Conservation (phyloP, 1,140 invertebrate species). For the Brachionus sp. region DNA sequence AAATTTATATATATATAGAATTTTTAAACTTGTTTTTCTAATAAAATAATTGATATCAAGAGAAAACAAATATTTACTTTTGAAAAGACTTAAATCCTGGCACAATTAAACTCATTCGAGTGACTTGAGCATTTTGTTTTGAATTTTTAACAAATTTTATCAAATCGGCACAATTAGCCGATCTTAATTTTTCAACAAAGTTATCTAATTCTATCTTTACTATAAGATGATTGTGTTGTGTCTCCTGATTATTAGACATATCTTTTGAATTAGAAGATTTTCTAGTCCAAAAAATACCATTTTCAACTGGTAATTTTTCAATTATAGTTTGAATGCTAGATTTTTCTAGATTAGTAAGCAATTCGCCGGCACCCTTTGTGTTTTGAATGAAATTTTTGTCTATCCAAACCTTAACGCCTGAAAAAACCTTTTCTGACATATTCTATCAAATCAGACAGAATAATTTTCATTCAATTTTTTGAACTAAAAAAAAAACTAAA, state of each 20-base stretch:
- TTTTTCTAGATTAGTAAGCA: slow-evolving; percentile 29
- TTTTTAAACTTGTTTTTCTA: no score
- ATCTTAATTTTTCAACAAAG: not conserved
- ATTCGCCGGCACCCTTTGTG: slow-evolving; percentile 14
- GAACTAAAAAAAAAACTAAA: no score
- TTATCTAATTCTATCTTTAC: slow-evolving; percentile 14
- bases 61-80: not conserved
- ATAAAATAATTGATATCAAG: not conserved
- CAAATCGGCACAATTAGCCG: not conserved
- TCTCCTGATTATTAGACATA: not conserved
- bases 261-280: not conserved
- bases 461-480: no score
- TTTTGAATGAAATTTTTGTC: slow-evolving; percentile 33
- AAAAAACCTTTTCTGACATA: not conserved
- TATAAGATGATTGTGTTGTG: slow-evolving; percentile 30
- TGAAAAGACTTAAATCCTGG: slow-evolving; percentile 25
- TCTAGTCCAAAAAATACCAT: slow-evolving; percentile 41
- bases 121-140: slow-evolving; percentile 20
- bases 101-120: not conserved
- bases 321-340: slow-evolving; percentile 27
- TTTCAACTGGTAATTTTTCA: slow-evolving; percentile 25
- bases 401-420: slow-evolving; percentile 29
- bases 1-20: no score
- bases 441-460: not conserved
- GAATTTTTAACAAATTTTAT: not conserved